phyloP scores from a whole-genome alignment of 2,797 vertebrate species.

The Liasis olivaceus region DNA sequence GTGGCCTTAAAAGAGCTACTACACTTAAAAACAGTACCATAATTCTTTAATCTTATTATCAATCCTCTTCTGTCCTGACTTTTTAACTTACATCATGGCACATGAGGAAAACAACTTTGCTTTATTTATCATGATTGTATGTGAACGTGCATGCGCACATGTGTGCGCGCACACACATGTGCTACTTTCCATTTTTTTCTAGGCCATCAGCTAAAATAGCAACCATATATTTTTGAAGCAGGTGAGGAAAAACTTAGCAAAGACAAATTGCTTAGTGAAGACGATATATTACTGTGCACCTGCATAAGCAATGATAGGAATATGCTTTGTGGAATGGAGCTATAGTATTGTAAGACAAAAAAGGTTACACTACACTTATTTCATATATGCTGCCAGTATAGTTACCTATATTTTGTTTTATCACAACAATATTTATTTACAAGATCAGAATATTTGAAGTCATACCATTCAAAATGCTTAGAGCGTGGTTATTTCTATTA shows the following conservation, averaged over 20 bases:
- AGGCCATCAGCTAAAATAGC: background rate
- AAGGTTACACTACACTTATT: background rate
- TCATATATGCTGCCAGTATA: background rate
- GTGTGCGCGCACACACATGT: background rate
- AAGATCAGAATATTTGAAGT: background rate
- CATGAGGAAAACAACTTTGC: background rate
- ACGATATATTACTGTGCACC: background rate
- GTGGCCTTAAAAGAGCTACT: background rate
- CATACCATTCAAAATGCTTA: background rate
- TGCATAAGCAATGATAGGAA: background rate
- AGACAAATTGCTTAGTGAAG: background rate
- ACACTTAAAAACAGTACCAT: background rate
- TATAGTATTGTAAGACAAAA: background rate
- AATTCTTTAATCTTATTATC: background rate
- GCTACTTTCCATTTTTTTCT: background rate
- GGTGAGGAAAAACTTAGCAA: background rate
- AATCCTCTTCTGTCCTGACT: background rate
- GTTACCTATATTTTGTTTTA: background rate
- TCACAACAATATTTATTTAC: background rate
- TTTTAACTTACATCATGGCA: background rate
- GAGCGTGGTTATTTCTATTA: conserved; percentile 1
- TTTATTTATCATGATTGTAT: background rate
- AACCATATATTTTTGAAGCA: background rate
- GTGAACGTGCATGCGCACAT: no score
- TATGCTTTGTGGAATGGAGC: background rate